Conservation (phyloP, 2,797 vertebrate species). For the Clarias fuscus region DNA sequence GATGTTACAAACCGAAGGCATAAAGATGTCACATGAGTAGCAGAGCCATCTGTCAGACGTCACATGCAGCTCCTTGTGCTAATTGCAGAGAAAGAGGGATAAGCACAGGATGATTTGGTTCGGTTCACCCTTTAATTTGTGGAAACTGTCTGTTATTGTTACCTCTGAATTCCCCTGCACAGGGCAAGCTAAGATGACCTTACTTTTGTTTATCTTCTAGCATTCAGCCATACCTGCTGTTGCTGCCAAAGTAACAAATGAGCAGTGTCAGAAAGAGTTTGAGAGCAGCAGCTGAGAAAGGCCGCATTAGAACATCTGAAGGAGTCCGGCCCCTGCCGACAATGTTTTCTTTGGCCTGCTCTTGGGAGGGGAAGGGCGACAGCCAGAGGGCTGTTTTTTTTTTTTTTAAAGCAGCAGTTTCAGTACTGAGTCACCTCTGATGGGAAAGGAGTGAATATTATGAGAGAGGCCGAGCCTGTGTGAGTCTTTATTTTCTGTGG, state of each 20-base stretch:
- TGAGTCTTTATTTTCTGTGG: conserved; percentile 52
- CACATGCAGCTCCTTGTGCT: conserved; percentile 31
- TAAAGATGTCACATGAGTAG: conserved; percentile 28
- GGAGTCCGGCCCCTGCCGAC: conserved; percentile 50
- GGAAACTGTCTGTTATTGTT: conserved; percentile 28
- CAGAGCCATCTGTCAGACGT: conserved; percentile 34
- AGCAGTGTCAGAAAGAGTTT: conserved; percentile 37
- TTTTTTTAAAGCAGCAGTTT: conserved; percentile 41
- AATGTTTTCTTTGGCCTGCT: conserved; percentile 55
- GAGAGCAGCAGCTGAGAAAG: conserved; percentile 44
- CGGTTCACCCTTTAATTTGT: conserved; percentile 37
- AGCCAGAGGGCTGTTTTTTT: conserved; percentile 41
- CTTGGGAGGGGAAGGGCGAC: conserved; percentile 33
- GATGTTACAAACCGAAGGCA: conserved; percentile 35
- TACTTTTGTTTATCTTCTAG: conserved; percentile 32
- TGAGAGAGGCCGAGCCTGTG: conserved; percentile 36
- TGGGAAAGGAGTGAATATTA: conserved; percentile 47
- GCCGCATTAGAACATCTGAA: conserved; percentile 45
- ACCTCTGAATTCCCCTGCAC: conserved; percentile 25
- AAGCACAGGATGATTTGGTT: conserved; percentile 17
- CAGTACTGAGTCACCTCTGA: conserved; percentile 54
- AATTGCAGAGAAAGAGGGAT: conserved; percentile 42
- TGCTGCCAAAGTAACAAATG: conserved; percentile 42
- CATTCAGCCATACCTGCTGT: conserved; percentile 30
- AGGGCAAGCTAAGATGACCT: conserved; percentile 34